A percentile compares a stretch with the other conserved stretches of the same genome.
Evolutionary conservation across 2,113 vertebrate genomes (phyloP).

Genomic region (Cynopterus brachyotis): DNA sequence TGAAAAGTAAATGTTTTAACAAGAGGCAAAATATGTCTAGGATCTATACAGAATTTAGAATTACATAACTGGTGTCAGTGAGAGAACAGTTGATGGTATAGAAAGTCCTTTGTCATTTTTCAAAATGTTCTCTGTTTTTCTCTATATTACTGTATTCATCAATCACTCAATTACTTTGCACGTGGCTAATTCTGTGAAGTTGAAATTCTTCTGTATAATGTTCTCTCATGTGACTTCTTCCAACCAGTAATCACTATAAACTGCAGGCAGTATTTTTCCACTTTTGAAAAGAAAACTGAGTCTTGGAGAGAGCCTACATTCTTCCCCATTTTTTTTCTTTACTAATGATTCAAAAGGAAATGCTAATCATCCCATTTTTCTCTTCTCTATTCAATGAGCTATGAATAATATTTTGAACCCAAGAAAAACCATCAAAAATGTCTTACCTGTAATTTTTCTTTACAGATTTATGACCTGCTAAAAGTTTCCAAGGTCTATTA

Average conservation of each 20-base stretch:
- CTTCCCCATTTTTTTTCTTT: neutral
- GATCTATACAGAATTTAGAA: neutral
- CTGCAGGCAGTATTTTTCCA: neutral
- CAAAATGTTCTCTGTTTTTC: neutral
- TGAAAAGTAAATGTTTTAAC: neutral
- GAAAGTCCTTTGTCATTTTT: neutral
- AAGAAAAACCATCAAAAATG: neutral
- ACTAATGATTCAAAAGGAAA: neutral
- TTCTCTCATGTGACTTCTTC: neutral
- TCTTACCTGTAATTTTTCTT: neutral
- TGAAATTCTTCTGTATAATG: neutral
- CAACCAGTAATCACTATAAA: neutral
- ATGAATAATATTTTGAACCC: neutral
- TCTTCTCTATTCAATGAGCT: neutral
- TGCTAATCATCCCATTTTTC: neutral
- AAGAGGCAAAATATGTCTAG: neutral
- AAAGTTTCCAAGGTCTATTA: slow-evolving; percentile 34
- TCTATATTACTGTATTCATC: neutral
- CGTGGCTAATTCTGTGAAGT: neutral
- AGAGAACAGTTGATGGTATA: neutral
- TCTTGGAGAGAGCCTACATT: neutral
- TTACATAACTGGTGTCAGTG: neutral
- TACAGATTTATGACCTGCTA: slow-evolving; percentile 35
- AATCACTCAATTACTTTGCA: neutral
- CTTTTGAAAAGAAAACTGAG: neutral